These are phyloP conservation scores for Acronicta aceris DNA, from an alignment of 2,888 invertebrate genomes.

Conservation along the genomic window DNA sequence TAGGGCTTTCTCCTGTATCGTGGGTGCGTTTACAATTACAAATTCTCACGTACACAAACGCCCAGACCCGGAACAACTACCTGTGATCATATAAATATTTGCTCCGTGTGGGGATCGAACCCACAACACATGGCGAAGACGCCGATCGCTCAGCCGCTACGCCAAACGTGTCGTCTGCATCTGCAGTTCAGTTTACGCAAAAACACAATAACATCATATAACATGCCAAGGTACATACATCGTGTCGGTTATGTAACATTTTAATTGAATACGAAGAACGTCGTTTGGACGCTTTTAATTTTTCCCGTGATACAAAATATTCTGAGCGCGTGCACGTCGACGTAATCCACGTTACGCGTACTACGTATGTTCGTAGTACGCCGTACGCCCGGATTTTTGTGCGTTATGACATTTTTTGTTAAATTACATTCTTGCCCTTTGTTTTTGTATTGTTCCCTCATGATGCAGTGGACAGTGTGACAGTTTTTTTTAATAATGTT, in stretches of 20 bases:
- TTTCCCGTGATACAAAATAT: conserved; percentile 51
- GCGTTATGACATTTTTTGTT: conserved; percentile 46
- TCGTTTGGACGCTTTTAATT: conserved; percentile 40
- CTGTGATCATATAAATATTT: too few relatives aligned
- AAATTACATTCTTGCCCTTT: conserved; percentile 45
- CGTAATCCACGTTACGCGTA: conserved; percentile 14
- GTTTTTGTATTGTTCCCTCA: conserved; percentile 16
- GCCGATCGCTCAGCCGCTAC: too few relatives aligned
- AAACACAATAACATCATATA: not conserved
- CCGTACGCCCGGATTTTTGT: conserved; percentile 30
- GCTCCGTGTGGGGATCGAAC: too few relatives aligned
- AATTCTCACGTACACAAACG: too few relatives aligned
- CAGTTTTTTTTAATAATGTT: conserved; percentile 3
- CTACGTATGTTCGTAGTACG: conserved; percentile 18
- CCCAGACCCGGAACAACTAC: too few relatives aligned
- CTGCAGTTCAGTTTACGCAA: not conserved
- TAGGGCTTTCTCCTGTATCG: too few relatives aligned
- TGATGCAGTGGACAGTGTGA: not conserved
- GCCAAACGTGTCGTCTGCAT: too few relatives aligned
- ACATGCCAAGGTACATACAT: too few relatives aligned
- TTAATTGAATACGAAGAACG: conserved; percentile 48
- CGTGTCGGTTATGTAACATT: conserved; percentile 24
- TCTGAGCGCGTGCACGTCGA: conserved; percentile 35
- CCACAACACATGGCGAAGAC: too few relatives aligned
- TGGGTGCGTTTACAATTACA: too few relatives aligned